Conservation (phyloP, 2,888 invertebrate genomes). For the Spilosoma lubricipeda region DNA sequence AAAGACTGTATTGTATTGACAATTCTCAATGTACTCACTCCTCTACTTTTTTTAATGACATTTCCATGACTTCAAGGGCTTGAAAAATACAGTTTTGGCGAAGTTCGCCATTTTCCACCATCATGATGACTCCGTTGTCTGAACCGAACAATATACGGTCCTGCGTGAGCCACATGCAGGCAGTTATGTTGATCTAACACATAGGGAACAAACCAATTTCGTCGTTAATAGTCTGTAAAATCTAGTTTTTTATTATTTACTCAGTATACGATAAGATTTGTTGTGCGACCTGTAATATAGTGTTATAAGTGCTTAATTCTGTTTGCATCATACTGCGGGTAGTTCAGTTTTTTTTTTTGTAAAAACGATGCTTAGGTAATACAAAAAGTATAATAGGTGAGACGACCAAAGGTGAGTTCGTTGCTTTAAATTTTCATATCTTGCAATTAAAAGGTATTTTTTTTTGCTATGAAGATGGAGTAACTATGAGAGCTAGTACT, state of each 20-base stretch:
- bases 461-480: no score
- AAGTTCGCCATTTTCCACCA: constrained; percentile 95
- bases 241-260: constrained; percentile 10
- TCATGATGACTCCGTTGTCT: constrained; percentile 90
- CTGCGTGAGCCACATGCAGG: constrained; percentile 93
- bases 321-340: neutral
- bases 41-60: constrained; percentile 88
- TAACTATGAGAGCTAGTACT: no score
- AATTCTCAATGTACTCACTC: constrained; percentile 66
- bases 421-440: no score
- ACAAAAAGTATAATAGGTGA: neutral
- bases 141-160: constrained; percentile 95
- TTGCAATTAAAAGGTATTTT: no score
- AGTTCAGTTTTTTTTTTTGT: neutral
- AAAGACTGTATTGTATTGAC: neutral
- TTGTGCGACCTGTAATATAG: neutral
- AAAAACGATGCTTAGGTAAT: neutral
- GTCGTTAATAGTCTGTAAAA: constrained; percentile 28
- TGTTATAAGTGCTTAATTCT: neutral
- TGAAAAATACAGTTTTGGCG: constrained; percentile 88
- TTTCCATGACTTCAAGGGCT: constrained; percentile 86
- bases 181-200: constrained; percentile 88
- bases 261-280: neutral
- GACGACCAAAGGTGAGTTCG: no score
- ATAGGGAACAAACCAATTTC: constrained; percentile 39